A percentile compares a stretch with the other conserved stretches of the same genome.
These are phyloP conservation scores for Mus musculus DNA, from an alignment of 2,113 vertebrate species.

Conservation along the genomic window DNA sequence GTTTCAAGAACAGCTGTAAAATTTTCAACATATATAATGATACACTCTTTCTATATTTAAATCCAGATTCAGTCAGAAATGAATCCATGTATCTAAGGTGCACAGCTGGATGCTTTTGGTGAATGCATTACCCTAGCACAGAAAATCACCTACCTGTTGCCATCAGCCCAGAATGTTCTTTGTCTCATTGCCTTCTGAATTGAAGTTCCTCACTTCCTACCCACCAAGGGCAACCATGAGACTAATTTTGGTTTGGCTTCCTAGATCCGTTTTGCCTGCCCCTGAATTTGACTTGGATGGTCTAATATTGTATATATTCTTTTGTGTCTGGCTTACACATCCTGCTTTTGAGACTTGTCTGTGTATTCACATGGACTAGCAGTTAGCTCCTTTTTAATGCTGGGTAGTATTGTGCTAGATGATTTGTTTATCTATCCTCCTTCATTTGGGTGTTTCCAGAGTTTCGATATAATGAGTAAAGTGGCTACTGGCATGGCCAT, in stretches of 20 bases:
- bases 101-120: neutral
- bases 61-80: slow-evolving; percentile 3
- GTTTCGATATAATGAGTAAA: slow-evolving; percentile 6
- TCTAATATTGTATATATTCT: neutral
- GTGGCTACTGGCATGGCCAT: neutral
- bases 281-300: neutral
- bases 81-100: neutral
- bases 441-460: slow-evolving; percentile 15
- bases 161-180: neutral
- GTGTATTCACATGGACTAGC: neutral
- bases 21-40: slow-evolving; percentile 27
- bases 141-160: neutral
- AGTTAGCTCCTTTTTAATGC: slow-evolving; percentile 21
- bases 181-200: neutral
- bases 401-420: neutral
- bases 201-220: neutral
- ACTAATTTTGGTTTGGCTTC: neutral
- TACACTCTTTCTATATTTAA: slow-evolving; percentile 8
- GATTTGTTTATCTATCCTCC: slow-evolving; percentile 13
- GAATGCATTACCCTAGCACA: neutral
- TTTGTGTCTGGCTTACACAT: neutral
- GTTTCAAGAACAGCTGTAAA: slow-evolving; percentile 4
- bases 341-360: neutral
- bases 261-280: neutral
- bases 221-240: neutral